Conservation (phyloP, 2,113 vertebrate species). For the Glaucomys volans region DNA sequence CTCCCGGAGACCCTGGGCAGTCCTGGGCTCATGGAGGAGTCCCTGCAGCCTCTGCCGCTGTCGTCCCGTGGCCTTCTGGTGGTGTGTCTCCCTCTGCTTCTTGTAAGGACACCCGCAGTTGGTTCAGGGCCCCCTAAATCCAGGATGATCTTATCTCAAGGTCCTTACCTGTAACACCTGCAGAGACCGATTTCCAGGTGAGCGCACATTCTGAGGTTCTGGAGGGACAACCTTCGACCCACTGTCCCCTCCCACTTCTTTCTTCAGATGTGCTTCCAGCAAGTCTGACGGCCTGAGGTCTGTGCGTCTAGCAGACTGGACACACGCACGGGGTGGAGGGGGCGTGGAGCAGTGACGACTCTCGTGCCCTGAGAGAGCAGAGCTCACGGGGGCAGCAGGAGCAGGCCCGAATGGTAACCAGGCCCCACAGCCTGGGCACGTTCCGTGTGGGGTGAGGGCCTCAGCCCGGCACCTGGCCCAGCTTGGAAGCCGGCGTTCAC, state of each 20-base stretch:
- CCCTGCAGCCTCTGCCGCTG: not conserved
- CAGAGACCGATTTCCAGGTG: not conserved
- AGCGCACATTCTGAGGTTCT: not conserved
- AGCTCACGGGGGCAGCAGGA: not conserved
- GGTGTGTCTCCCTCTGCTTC: not conserved
- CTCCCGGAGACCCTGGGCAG: fast-evolving
- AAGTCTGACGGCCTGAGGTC: too few species aligned
- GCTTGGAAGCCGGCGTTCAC: not conserved
- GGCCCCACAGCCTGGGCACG: not conserved
- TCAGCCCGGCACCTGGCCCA: fast-evolving
- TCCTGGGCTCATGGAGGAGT: fast-evolving
- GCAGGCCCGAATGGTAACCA: fast-evolving
- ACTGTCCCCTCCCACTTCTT: not conserved
- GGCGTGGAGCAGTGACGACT: fast-evolving
- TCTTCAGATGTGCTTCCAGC: too few species aligned
- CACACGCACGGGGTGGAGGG: not conserved
- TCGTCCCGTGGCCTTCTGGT: not conserved
- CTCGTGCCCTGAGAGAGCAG: fast-evolving
- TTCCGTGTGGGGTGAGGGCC: fast-evolving
- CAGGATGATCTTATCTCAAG: not conserved
- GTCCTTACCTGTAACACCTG: not conserved
- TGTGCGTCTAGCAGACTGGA: not conserved
- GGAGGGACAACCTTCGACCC: not conserved
- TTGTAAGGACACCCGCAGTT: not conserved
- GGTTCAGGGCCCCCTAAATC: not conserved